Conservation (phyloP, 2,888 invertebrate genomes). For the Tetheella fluctuosa region DNA sequence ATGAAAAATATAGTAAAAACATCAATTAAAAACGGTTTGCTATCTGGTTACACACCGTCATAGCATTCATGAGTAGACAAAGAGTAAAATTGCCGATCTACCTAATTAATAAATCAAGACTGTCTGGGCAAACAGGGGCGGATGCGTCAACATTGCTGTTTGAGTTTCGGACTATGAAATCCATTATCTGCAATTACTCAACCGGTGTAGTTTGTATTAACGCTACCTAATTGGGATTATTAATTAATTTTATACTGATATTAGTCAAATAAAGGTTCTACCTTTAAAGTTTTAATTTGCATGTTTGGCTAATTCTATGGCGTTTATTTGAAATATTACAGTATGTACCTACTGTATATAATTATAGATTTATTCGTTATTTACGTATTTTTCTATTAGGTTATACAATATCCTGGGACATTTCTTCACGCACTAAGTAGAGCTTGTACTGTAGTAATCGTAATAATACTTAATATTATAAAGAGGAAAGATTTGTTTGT, state of each 20-base stretch:
- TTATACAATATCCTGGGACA: too few species aligned
- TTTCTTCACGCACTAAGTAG: too few species aligned
- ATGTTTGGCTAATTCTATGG: background rate
- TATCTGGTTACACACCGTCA: constrained; percentile 3
- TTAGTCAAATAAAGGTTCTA: background rate
- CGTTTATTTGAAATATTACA: background rate
- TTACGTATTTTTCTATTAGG: too few species aligned
- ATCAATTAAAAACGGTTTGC: constrained; percentile 36
- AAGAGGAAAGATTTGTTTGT: too few species aligned
- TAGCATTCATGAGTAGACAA: constrained; percentile 42
- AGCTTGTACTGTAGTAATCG: too few species aligned
- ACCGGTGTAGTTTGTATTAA: constrained; percentile 17
- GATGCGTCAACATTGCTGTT: constrained; percentile 38
- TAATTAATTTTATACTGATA: background rate
- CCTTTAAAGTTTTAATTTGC: background rate
- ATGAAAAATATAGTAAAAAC: constrained; percentile 21
- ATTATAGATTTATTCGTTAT: too few species aligned
- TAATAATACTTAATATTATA: too few species aligned
- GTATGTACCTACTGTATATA: background rate
- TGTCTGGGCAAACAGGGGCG: constrained; percentile 61
- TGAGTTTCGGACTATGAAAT: constrained; percentile 45
- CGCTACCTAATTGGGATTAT: constrained; percentile 4
- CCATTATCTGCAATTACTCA: constrained; percentile 47
- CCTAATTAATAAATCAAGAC: constrained; percentile 68
- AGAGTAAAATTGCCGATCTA: constrained; percentile 55